Base-by-base conservation (phyloP, 2,888 invertebrate genomes). In the Dermolepida albohirtum region DNA sequence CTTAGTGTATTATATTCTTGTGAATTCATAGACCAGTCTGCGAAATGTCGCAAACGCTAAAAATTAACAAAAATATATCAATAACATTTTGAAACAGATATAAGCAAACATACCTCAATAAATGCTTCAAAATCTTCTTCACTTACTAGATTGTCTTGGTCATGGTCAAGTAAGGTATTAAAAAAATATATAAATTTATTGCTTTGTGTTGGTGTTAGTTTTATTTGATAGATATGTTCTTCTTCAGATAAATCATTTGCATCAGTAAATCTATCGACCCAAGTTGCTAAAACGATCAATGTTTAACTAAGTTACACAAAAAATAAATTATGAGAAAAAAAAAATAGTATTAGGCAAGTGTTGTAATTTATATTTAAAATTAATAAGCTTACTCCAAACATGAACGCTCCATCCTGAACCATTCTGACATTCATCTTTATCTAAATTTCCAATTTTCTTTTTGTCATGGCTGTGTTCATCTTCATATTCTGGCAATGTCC, bases 181-280 rank as follows among this genome's bases (percentile, higher is more conserved):
- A 92, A 92, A 83, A 92, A 91, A 74, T 91, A 87, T 0, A 89
- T 86, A 83, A 92, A 85, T 81, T 92, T 92, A 81, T 89, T 89
- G 68, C 85, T 86, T 79, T 91, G 92, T 54, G 89, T 87, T 51
- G 86, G 80, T 72, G 89, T 88, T 70, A 91, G 84, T 62, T 66
- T 65, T 1, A 51, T 49, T 73, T 86, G 86, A 68, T 86, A 87
- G 66, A 86, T 85, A 71, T 86, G 86, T 72, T 87, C 82, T 54
- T 87, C 87, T 34, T 87, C 82, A 72, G 86, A 85, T 55, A 76
- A 74, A 70, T 81, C 80, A 71, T 85, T 86, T 68, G 89, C 85
- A 76, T 90, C 90, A 79, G 90, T 90, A 78, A 88, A 90, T 62
- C 91, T 85, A 81, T 90, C 91, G 69, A 92, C 91, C 90, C 90